These are phyloP conservation scores for Ophion slaviceki DNA, from an alignment of 2,888 invertebrate genomes.

Conservation along the genomic window DNA sequence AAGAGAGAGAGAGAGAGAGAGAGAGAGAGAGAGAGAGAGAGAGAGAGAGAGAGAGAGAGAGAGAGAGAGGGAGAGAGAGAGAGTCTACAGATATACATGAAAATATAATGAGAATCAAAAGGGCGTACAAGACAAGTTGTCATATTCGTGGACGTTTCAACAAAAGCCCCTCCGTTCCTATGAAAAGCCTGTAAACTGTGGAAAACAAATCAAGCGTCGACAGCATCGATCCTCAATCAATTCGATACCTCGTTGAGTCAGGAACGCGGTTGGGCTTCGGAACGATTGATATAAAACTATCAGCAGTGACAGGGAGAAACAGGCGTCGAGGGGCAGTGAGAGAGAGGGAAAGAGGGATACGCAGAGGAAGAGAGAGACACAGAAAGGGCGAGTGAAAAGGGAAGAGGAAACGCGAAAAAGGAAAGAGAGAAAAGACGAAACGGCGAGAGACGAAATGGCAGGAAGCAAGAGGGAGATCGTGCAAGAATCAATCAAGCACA, in stretches of 20 bases:
- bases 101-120: not conserved
- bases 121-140: not conserved
- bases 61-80: not conserved
- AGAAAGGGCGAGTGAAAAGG: not conserved
- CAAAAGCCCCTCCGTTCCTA: not conserved
- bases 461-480: not conserved
- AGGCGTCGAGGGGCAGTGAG: not conserved
- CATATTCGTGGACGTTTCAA: not conserved
- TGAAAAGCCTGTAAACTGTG: not conserved
- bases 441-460: not conserved
- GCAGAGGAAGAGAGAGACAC: not conserved
- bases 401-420: not conserved
- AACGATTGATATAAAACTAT: conserved; percentile 35
- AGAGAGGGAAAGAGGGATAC: not conserved
- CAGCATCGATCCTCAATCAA: conserved; percentile 50
- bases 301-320: not conserved
- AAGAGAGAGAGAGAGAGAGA: conserved; percentile 36
- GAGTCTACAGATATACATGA: not conserved
- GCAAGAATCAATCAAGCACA: not conserved
- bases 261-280: not conserved
- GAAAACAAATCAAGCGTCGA: conserved; percentile 42
- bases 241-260: conserved; percentile 31
- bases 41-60: too few species aligned
- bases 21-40: conserved; percentile 27
- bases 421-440: not conserved